Evolutionary conservation across 2,113 vertebrate genomes (phyloP).

Genomic region (Chloroceryle aenea): DNA sequence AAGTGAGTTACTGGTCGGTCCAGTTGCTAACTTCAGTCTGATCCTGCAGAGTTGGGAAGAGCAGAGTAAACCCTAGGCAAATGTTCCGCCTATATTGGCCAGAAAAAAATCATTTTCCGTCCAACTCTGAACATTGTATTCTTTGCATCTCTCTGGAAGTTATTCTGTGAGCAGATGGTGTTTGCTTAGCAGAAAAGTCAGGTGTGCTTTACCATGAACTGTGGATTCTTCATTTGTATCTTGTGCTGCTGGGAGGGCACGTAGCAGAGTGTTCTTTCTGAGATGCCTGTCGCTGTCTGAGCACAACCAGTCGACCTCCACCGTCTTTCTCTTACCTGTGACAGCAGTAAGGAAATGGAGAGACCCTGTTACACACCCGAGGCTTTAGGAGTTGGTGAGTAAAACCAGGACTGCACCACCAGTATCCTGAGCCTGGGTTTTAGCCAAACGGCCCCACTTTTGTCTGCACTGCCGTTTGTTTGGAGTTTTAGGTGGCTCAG

Average conservation of each 20-base stretch:
- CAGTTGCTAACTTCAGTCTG: background rate
- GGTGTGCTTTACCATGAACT: background rate
- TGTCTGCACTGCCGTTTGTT: background rate
- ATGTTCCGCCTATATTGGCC: background rate
- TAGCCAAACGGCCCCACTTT: background rate
- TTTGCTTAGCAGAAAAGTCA: background rate
- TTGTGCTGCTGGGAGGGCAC: background rate
- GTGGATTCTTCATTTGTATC: background rate
- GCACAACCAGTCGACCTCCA: background rate
- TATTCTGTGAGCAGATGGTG: background rate
- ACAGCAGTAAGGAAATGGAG: background rate
- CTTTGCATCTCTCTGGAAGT: background rate
- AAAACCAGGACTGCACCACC: background rate
- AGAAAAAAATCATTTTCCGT: background rate
- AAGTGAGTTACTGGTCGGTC: background rate
- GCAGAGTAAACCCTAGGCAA: background rate
- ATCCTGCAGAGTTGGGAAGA: background rate
- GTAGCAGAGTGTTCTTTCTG: accelerated
- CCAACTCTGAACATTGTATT: background rate
- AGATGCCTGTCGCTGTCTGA: background rate
- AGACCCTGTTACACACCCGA: accelerated
- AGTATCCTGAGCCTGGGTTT: background rate
- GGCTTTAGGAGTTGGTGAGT: background rate
- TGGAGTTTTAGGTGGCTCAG: background rate
- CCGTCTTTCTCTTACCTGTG: background rate